These are phyloP conservation scores for Drosophila virilis DNA, from an alignment of 1,140 invertebrate genomes.

Conservation along the genomic window DNA sequence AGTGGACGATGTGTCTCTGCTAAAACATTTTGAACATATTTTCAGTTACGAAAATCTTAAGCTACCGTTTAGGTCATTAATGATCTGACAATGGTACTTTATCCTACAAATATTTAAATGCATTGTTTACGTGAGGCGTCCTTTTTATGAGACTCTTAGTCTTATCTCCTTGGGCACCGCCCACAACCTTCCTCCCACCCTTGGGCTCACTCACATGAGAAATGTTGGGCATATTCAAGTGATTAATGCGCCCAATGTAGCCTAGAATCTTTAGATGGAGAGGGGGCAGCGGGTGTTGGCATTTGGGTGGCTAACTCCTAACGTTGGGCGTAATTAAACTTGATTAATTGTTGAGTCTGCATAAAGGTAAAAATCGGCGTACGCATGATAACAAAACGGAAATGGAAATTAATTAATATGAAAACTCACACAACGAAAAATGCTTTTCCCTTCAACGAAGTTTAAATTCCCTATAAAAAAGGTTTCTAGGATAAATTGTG, in stretches of 20 bases:
- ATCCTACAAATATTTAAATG: slow-evolving; percentile 71
- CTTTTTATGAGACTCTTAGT: slow-evolving; percentile 47
- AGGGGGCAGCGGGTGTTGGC: slow-evolving; percentile 3
- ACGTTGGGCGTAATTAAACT: slow-evolving; percentile 72
- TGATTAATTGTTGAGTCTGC: slow-evolving; percentile 79
- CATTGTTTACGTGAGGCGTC: slow-evolving; percentile 67
- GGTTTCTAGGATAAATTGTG: no score
- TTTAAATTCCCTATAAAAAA: slow-evolving; percentile 5
- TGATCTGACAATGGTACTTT: slow-evolving; percentile 22
- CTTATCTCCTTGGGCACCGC: slow-evolving; percentile 40
- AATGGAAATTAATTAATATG: slow-evolving; percentile 81
- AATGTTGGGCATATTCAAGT: slow-evolving; percentile 76
- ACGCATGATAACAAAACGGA: slow-evolving; percentile 76
- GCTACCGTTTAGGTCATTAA: slow-evolving; percentile 22
- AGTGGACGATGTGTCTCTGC: slow-evolving; percentile 3
- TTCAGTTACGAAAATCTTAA: not conserved
- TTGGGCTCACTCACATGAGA: slow-evolving; percentile 55
- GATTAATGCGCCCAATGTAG: slow-evolving; percentile 70
- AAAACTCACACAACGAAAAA: slow-evolving; percentile 34
- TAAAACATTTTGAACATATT: not conserved
- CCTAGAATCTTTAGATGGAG: slow-evolving; percentile 41
- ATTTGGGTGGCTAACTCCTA: slow-evolving; percentile 24
- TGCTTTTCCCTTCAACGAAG: slow-evolving; percentile 30
- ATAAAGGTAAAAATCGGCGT: slow-evolving; percentile 79
- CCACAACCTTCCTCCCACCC: slow-evolving; percentile 3